Conservation (phyloP, 2,797 vertebrate genomes). For the Schizopygopsis pylzovi region DNA sequence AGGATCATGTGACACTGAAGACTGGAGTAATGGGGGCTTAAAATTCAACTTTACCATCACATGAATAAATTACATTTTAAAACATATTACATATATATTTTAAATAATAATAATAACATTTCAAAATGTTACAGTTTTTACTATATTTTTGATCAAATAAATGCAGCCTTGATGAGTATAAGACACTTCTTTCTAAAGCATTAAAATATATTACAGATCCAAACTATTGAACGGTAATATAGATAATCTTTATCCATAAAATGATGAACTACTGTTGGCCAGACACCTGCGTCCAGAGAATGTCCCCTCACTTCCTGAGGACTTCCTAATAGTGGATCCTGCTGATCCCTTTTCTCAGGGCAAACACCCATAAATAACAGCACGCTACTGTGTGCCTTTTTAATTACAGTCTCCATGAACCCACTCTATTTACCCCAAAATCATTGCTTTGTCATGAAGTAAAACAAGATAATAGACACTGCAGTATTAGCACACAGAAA, state of each 20-base stretch:
- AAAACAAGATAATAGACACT: conserved; percentile 56
- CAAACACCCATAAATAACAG: conserved; percentile 20
- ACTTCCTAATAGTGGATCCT: not conserved
- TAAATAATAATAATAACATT: not conserved
- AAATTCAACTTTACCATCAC: not conserved
- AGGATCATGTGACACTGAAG: not conserved
- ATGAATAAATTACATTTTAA: not conserved
- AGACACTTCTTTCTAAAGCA: not conserved
- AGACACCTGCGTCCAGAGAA: not conserved
- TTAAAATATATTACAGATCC: not conserved
- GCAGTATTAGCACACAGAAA: conserved; percentile 13
- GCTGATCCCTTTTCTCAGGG: not conserved
- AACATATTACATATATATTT: not conserved
- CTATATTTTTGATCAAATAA: not conserved
- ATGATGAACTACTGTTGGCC: not conserved
- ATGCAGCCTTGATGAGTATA: not conserved
- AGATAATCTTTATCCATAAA: conserved; percentile 6
- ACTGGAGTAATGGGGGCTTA: not conserved
- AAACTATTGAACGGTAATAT: not conserved
- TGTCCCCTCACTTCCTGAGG: not conserved
- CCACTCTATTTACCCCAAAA: conserved; percentile 52
- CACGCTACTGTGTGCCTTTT: not conserved
- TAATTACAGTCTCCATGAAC: conserved; percentile 49
- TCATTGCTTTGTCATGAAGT: conserved; percentile 22
- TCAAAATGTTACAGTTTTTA: not conserved